Base-by-base conservation (phyloP, 2,888 invertebrate species). In the Galerucella pusilla region DNA sequence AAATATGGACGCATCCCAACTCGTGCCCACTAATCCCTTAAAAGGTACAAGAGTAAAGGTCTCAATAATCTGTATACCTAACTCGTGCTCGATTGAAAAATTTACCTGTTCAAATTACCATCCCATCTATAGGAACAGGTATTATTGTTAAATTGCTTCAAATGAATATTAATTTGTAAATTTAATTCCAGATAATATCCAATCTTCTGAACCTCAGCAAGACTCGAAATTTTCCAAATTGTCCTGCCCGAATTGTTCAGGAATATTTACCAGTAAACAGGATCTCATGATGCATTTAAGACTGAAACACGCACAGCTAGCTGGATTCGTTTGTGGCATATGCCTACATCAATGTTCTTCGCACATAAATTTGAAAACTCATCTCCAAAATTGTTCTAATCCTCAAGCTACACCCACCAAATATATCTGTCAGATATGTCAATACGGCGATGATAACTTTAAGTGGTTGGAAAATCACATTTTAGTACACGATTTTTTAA, bases 211-310 rank as follows among this genome's bases (percentile, higher is more conserved):
- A 28, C 79, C 77, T 11, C 78, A 74, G 52, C 65, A 80, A 42
- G 35, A 42, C 9, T 42, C 35, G 35, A 42, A 42, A 63, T 79
- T 81, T 2, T 74, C 80, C 12, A 74, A 78, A 49, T 79, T 82
- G 0, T 57, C 42, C 42, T 87, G 87, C 75, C 84, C 86, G 10
- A 79, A 85, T 67, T 89, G 89, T 79, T 86, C 86, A 2, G 84
- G 87, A n/a, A 85, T 86, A 69, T 86, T 88, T 75, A 86, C 86
- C 65, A 87, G 86, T 78, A 87, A 89, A 71, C 88, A 88, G 0
- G 90, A 90, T 63, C 84, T 91, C 35, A 90, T 90, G 88, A 82
- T 89, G 54, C 91, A 91, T 79, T 88, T 91, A 79, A 87, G 90
- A 14, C 87, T 89, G 12, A 89, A 89, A 35, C 91, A 91, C 80